phyloP scores from a whole-genome alignment of 2,797 vertebrate genomes.

The Taenioides sp. region DNA sequence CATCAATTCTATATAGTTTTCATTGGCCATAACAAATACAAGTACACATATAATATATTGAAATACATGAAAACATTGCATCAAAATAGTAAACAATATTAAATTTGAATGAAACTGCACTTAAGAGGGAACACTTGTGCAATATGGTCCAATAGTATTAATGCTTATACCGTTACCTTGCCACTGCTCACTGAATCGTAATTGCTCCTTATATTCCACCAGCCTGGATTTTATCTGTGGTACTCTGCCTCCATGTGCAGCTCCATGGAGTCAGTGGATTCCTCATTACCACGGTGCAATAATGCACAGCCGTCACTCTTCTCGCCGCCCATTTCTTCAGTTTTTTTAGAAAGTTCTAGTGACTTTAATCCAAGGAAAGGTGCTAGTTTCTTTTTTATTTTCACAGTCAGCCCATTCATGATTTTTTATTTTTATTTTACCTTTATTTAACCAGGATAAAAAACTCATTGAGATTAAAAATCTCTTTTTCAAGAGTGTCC shows the following conservation, averaged over 20 bases:
- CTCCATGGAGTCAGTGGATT: conserved; percentile 32
- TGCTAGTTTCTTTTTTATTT: conserved; percentile 13
- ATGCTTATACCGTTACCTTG: neutral
- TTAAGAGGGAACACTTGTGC: neutral
- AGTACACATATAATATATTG: neutral
- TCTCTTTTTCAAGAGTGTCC: no score
- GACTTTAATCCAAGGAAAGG: conserved; percentile 20
- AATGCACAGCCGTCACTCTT: conserved; percentile 43
- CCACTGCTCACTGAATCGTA: conserved; percentile 15
- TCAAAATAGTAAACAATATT: neutral
- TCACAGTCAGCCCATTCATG: neutral
- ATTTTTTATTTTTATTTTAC: no score
- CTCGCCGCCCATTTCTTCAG: conserved; percentile 31
- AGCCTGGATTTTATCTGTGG: conserved; percentile 3
- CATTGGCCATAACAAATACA: neutral
- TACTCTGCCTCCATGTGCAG: conserved; percentile 13
- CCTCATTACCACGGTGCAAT: conserved; percentile 46
- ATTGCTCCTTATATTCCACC: conserved; percentile 25
- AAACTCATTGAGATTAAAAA: no score
- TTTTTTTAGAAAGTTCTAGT: conserved; percentile 41
- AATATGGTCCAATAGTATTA: neutral
- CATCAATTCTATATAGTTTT: neutral
- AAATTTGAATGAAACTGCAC: neutral
- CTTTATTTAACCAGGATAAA: no score
- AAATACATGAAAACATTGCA: neutral